Evolutionary conservation across 1,140 invertebrate species (phyloP), one percentile per base, ranked within the genome.

Genomic region (Drosophila kanapiae): DNA sequence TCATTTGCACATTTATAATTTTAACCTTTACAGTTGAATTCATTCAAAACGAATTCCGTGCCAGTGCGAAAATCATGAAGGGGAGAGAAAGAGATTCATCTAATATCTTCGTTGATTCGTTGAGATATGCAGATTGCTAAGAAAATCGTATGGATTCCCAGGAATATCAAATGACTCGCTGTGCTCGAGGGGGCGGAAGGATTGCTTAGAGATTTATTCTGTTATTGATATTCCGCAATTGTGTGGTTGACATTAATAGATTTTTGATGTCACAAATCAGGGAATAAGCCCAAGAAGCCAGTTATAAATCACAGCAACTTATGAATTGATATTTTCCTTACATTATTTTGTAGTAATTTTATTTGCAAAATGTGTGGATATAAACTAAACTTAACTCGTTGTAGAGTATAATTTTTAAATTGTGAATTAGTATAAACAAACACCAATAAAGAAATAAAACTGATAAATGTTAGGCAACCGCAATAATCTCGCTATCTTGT

Each of bases 1-100:
- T 92, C 91, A 92, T 92, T 92, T 91, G 91, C 91, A 92, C 91
- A 92, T 92, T 92, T 91, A 92, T 91, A 92, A 88, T 85, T 92
- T 90, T 91, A 92, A 92, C 91, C 91, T 92, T 92, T 92, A 83
- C 91, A 83, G 82, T 90, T 86, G 91, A 92, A 92, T 92, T 92
- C 91, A 92, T 86, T 92, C 79, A 88, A 81, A 82, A 75, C 67
- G 82, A 83, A 81, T 72, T 60, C 54, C 40, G 37, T 31, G 8
- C 45, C 29, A 78, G 61, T 71, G 61, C 38, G 31, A 71, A 84
- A 68, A 67, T 6, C 67, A 27, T 27, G 58, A 47, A 54, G 70
- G 59, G 62, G 53, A 48, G 60, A 27, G 18, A 11, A 14, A 37
- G 27, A 70, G 48, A 67, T 43, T 70, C n/a, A n/a, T 65, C 38